Evolutionary conservation across 2,797 vertebrate species (phyloP).

Genomic region (Microchirus variegatus): DNA sequence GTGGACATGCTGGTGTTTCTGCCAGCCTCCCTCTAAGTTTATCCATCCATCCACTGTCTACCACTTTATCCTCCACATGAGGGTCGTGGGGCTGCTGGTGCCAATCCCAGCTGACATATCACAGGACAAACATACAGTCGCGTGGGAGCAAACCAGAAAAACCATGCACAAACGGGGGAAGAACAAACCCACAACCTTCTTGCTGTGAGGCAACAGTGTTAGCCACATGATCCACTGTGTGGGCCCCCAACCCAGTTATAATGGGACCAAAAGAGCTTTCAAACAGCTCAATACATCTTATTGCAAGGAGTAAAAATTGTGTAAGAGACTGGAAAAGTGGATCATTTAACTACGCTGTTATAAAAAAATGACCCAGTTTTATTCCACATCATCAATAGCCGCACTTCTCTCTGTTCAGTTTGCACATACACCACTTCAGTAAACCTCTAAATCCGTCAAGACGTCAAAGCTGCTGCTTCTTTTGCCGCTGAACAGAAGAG

Average conservation of each 20-base stretch:
- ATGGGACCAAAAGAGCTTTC: background rate
- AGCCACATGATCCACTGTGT: no score
- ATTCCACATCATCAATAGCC: constrained; percentile 6
- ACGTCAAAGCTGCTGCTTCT: constrained; percentile 10
- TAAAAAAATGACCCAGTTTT: constrained; percentile 46
- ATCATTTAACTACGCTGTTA: constrained; percentile 1
- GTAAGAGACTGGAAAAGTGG: background rate
- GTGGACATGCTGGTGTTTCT: no score
- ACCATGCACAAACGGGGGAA: no score
- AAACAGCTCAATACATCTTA: constrained; percentile 4
- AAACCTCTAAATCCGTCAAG: constrained; percentile 27
- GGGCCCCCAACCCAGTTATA: background rate
- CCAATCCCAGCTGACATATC: no score
- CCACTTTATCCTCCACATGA: no score
- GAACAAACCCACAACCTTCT: no score
- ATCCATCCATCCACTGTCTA: no score
- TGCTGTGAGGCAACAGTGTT: no score
- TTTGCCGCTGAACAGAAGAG: constrained; percentile 30
- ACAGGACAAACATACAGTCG: no score
- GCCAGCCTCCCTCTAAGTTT: no score
- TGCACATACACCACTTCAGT: constrained; percentile 1
- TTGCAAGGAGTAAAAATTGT: background rate
- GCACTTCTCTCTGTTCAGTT: background rate
- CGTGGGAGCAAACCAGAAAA: no score
- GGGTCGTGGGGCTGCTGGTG: no score